Percentiles rank a stretch among this genome's conserved stretches.
Evolutionary conservation across 1,140 invertebrate genomes (phyloP).

Genomic region (Calliopsis andreniformis): DNA sequence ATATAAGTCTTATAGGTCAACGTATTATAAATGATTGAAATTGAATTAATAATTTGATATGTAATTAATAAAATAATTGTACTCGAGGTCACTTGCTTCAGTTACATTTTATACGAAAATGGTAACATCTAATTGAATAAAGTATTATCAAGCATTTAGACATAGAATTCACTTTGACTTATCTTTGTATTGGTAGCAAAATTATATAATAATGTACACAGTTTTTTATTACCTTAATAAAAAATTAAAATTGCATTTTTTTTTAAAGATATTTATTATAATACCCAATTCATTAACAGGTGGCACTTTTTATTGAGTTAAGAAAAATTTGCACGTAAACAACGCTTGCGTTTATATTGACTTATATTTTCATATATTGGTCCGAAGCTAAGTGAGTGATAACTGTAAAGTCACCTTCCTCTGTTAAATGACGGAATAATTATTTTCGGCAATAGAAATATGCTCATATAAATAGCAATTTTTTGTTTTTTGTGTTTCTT

Average conservation of each 20-base stretch:
- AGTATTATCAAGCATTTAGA: slow-evolving; percentile 7
- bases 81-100: slow-evolving; percentile 7
- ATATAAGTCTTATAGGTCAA: slow-evolving; percentile 1
- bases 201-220: slow-evolving; percentile 13
- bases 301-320: slow-evolving; percentile 32
- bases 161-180: slow-evolving; percentile 1
- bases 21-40: slow-evolving; percentile 7
- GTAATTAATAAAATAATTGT: slow-evolving; percentile 2
- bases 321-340: slow-evolving; percentile 43
- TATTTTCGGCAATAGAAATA: slow-evolving; percentile 30
- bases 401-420: slow-evolving; percentile 16
- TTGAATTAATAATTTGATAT: slow-evolving; percentile 14
- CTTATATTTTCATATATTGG: slow-evolving; percentile 40
- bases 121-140: slow-evolving; percentile 14
- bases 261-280: slow-evolving; percentile 50
- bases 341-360: slow-evolving; percentile 23
- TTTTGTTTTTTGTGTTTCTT: slow-evolving; percentile 15
- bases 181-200: slow-evolving; percentile 12
- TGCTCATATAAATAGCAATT: slow-evolving; percentile 17
- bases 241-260: slow-evolving; percentile 23
- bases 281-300: slow-evolving; percentile 48
- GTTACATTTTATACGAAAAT: slow-evolving; percentile 29
- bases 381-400: slow-evolving; percentile 21
- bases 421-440: slow-evolving; percentile 1
- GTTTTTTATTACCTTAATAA: slow-evolving; percentile 33